phyloP scores from a whole-genome alignment of 2,888 invertebrate species.

The Eretmocerus hayati region DNA sequence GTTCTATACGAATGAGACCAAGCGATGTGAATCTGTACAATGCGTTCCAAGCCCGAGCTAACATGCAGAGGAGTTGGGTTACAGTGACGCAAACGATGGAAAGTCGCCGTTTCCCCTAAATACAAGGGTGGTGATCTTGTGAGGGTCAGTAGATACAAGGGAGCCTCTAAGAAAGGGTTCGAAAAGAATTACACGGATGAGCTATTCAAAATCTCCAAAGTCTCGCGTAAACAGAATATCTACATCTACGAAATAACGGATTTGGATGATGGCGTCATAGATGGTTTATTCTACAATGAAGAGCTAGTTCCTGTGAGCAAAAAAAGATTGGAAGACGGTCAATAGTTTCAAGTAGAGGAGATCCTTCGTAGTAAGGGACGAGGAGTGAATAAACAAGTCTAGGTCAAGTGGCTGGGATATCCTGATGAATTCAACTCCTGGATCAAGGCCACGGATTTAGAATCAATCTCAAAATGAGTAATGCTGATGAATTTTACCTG shows the following conservation, averaged over 20 bases:
- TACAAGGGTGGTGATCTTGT: neutral
- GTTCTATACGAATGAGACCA: conserved; percentile 14
- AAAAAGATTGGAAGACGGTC: neutral
- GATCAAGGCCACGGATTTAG: conserved; percentile 1
- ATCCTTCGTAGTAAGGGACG: neutral
- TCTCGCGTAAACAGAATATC: neutral
- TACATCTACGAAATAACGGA: neutral
- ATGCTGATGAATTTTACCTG: conserved; percentile 25
- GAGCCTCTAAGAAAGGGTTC: conserved; percentile 2
- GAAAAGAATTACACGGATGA: conserved; percentile 10
- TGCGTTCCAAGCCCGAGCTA: neutral
- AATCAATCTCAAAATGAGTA: neutral
- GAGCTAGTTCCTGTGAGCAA: conserved; percentile 1
- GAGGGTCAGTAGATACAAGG: conserved; percentile 2
- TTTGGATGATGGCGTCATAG: conserved; percentile 8
- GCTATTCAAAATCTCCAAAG: neutral
- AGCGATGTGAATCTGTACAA: conserved; percentile 7
- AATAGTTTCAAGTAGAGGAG: neutral
- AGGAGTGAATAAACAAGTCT: neutral
- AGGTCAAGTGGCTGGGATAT: neutral
- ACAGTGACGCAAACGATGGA: neutral
- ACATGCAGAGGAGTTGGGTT: conserved; percentile 3
- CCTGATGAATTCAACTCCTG: conserved; percentile 1
- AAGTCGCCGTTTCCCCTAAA: neutral
- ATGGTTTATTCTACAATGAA: conserved; percentile 16